These are phyloP conservation scores for Myanophis thanlyinensis DNA, from an alignment of 2,113 vertebrate genomes.

Conservation along the genomic window DNA sequence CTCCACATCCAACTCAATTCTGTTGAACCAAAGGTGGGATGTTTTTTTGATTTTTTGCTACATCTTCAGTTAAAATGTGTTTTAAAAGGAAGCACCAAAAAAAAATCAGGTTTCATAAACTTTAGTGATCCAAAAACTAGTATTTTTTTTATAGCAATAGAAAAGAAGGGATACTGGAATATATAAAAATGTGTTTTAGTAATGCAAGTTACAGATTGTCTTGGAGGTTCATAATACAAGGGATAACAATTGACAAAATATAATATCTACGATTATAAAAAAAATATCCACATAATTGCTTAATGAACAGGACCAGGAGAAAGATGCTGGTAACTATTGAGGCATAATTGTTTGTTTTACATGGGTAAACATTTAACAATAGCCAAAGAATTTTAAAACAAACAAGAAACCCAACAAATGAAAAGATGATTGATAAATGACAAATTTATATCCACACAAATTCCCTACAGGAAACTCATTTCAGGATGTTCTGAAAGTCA, in stretches of 20 bases:
- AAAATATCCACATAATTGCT: neutral
- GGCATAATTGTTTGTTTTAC: neutral
- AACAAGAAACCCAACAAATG: neutral
- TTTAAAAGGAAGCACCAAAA: slow-evolving; percentile 15
- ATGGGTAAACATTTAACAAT: neutral
- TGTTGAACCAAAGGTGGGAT: neutral
- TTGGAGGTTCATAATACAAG: neutral
- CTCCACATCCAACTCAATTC: neutral
- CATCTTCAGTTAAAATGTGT: slow-evolving; percentile 25
- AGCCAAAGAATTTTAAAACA: neutral
- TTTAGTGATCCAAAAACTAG: neutral
- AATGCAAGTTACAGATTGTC: neutral
- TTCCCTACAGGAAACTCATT: neutral
- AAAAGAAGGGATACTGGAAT: neutral
- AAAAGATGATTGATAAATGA: neutral
- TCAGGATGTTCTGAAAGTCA: neutral
- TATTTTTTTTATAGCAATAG: neutral
- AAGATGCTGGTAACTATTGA: neutral
- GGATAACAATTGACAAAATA: neutral
- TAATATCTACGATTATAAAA: neutral
- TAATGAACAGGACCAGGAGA: neutral
- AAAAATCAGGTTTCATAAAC: neutral
- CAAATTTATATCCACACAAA: neutral
- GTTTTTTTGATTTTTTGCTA: slow-evolving; percentile 14
- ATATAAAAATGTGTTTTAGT: neutral